These are phyloP conservation scores for Meandrina meandrites DNA, from an alignment of 92 coral and sea anemone species.

Conservation along the genomic window DNA sequence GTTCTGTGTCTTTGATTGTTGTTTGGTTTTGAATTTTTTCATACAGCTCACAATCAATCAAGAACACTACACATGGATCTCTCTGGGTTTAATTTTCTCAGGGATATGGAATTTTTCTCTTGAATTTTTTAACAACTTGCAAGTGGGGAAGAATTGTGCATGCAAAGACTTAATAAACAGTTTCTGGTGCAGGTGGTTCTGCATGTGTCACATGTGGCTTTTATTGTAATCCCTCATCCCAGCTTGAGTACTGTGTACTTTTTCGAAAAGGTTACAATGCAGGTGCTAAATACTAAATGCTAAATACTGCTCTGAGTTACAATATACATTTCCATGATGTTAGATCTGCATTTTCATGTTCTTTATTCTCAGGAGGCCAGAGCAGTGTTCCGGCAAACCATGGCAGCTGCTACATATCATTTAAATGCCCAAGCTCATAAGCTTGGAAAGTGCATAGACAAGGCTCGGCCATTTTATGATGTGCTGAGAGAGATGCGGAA, in stretches of 20 bases:
- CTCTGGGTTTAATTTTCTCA: no score
- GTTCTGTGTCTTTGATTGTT: no score
- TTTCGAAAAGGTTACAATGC: not conserved
- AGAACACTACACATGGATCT: no score
- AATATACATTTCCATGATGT: no score
- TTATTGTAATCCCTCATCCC: not conserved
- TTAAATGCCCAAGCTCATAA: constrained; percentile 74
- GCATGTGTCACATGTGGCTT: not conserved
- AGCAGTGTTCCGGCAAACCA: constrained; percentile 86
- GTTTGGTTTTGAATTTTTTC: no score
- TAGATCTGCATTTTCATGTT: not conserved
- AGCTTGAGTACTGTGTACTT: not conserved
- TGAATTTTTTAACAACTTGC: no score
- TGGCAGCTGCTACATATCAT: constrained; percentile 89
- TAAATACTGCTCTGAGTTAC: not conserved
- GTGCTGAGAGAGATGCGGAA: constrained; percentile 79
- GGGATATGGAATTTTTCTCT: no score
- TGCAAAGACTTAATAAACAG: no score
- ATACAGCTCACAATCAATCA: no score
- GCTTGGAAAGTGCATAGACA: constrained; percentile 93
- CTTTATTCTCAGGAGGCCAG: constrained; percentile 81
- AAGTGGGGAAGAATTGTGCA: no score
- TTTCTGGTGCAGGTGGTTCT: no score
- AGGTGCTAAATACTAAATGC: no score
- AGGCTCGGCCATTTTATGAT: constrained; percentile 94